These are phyloP conservation scores for Gymnoscelis rufifasciata DNA, from an alignment of 2,888 invertebrate species.

Conservation along the genomic window DNA sequence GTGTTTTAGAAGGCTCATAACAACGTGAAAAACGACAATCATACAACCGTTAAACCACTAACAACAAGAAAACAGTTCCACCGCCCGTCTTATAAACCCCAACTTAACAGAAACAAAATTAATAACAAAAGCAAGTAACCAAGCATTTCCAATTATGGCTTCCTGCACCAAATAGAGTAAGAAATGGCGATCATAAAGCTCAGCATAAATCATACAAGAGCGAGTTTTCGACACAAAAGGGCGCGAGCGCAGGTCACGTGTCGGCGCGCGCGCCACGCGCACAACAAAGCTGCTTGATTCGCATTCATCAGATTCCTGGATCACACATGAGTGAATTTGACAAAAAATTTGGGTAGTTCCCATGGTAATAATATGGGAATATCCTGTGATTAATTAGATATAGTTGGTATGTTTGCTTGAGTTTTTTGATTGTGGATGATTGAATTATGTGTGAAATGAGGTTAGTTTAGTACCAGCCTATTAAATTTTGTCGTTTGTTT, in stretches of 20 bases:
- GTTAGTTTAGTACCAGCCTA: too few species aligned
- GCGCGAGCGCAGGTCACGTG: constrained; percentile 70
- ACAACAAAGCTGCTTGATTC: constrained; percentile 25
- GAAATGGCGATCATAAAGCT: constrained; percentile 27
- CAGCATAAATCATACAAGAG: constrained; percentile 35
- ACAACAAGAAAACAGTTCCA: too few species aligned
- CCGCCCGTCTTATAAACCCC: too few species aligned
- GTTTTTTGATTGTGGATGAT: too few species aligned
- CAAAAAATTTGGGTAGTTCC: constrained; percentile 2
- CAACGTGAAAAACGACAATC: too few species aligned
- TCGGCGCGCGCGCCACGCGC: constrained; percentile 71
- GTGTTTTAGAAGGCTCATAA: too few species aligned
- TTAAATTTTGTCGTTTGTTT: too few species aligned
- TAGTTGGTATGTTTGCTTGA: too few species aligned
- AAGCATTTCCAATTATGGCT: neutral
- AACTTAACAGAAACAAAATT: too few species aligned
- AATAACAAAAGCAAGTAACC: neutral
- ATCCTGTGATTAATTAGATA: neutral
- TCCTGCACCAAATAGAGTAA: constrained; percentile 21
- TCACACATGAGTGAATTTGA: constrained; percentile 3
- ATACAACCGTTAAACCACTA: too few species aligned
- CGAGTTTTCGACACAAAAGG: constrained; percentile 61
- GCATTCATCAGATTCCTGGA: constrained; percentile 19
- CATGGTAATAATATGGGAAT: constrained; percentile 9
- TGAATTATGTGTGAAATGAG: too few species aligned